phyloP scores from a whole-genome alignment of 1,140 invertebrate genomes.

The Gonioctena quinquepunctata region DNA sequence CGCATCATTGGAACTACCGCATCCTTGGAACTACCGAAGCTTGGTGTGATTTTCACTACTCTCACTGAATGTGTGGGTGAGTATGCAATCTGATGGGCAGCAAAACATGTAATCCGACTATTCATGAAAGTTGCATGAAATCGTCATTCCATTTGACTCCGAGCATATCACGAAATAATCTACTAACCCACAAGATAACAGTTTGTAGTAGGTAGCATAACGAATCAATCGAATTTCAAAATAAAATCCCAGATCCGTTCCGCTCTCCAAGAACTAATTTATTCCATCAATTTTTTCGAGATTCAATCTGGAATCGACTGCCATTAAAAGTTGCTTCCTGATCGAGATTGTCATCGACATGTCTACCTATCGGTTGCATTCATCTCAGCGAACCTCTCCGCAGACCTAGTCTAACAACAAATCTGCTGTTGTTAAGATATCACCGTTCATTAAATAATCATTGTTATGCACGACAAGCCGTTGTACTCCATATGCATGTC shows the following conservation, averaged over 20 bases:
- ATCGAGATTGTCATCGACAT: not conserved
- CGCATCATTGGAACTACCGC: too few relatives aligned
- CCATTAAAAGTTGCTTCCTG: not conserved
- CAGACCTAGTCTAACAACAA: not conserved
- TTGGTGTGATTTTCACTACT: too few relatives aligned
- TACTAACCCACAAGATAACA: too few relatives aligned
- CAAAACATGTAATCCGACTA: too few relatives aligned
- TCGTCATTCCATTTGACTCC: too few relatives aligned
- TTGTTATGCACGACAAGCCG: not conserved
- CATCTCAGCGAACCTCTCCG: not conserved
- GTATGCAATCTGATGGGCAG: too few relatives aligned
- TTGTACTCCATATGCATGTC: too few relatives aligned
- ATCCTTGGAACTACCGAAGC: too few relatives aligned
- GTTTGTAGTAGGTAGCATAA: too few relatives aligned
- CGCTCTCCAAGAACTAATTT: not conserved
- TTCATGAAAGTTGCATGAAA: too few relatives aligned
- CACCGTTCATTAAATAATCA: not conserved
- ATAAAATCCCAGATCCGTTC: not conserved
- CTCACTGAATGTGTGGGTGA: too few relatives aligned
- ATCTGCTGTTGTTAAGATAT: not conserved
- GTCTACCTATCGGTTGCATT: not conserved
- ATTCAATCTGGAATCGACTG: not conserved
- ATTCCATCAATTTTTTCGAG: not conserved
- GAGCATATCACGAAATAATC: too few relatives aligned
- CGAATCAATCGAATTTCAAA: not conserved